Percentiles rank a stretch among this genome's conserved stretches.
Conservation (phyloP, 2,113 vertebrate species). For the Tychaedon coryphoeus region DNA sequence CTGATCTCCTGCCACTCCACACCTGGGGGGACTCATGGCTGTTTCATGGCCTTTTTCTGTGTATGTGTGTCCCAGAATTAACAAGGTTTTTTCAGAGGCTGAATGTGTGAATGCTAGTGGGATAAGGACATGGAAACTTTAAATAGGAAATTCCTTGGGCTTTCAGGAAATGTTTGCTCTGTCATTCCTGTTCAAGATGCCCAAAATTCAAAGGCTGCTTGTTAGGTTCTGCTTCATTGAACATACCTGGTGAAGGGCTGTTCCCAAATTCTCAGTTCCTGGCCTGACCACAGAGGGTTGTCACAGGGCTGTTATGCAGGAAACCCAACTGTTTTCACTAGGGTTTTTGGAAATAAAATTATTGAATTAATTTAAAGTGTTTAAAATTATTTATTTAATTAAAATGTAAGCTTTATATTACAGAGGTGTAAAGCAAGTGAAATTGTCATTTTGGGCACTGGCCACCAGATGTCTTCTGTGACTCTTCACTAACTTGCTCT, state of each 20-base stretch:
- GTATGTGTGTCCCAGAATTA: not conserved
- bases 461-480: conserved; percentile 48
- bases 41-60: not conserved
- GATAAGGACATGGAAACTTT: not conserved
- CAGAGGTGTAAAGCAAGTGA: not conserved
- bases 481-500: not conserved
- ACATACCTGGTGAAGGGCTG: not conserved
- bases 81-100: not conserved
- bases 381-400: not conserved
- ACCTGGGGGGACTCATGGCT: not conserved
- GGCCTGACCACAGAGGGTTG: not conserved
- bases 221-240: not conserved
- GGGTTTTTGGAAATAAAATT: not conserved
- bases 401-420: not conserved
- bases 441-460: not conserved
- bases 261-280: not conserved
- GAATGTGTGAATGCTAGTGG: not conserved
- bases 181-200: not conserved
- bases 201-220: not conserved
- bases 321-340: not conserved
- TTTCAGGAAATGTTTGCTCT: not conserved
- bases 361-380: not conserved
- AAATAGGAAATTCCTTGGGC: not conserved
- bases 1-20: not conserved
- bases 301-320: not conserved